phyloP scores from a whole-genome alignment of 2,797 vertebrate species.

The Pteropus rufus region DNA sequence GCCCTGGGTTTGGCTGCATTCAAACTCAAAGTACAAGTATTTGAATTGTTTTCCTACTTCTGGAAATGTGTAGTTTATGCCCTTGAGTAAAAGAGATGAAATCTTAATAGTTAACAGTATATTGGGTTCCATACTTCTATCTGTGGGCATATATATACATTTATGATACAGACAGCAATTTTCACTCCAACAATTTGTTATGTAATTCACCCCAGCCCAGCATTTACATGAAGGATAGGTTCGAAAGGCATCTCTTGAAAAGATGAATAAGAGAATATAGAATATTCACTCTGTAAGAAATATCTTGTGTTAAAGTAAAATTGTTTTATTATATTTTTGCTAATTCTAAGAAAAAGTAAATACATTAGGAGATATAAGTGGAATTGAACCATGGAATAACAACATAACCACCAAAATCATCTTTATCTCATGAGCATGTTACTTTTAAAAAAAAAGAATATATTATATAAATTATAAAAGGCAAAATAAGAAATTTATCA shows the following conservation, averaged over 20 bases:
- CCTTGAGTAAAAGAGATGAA: constrained; percentile 9
- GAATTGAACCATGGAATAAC: background rate
- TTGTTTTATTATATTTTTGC: background rate
- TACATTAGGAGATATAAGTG: background rate
- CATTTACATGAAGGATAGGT: background rate
- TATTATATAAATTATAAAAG: background rate
- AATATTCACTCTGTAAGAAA: background rate
- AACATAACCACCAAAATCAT: background rate
- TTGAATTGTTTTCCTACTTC: background rate
- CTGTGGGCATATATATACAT: background rate
- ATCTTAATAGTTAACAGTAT: background rate
- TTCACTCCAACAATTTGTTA: background rate
- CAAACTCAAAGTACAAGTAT: background rate
- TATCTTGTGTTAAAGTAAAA: background rate
- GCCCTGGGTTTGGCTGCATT: background rate
- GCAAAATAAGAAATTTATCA: background rate
- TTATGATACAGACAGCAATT: background rate
- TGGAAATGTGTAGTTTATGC: background rate
- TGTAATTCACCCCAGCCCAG: background rate
- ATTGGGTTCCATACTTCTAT: background rate
- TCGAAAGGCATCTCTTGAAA: background rate
- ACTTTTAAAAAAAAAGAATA: background rate
- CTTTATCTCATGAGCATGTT: background rate
- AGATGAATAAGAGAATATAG: background rate
- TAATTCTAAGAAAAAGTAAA: background rate